phyloP scores from a whole-genome alignment of 1,140 invertebrate genomes.

The Zaprionus lachaisei region DNA sequence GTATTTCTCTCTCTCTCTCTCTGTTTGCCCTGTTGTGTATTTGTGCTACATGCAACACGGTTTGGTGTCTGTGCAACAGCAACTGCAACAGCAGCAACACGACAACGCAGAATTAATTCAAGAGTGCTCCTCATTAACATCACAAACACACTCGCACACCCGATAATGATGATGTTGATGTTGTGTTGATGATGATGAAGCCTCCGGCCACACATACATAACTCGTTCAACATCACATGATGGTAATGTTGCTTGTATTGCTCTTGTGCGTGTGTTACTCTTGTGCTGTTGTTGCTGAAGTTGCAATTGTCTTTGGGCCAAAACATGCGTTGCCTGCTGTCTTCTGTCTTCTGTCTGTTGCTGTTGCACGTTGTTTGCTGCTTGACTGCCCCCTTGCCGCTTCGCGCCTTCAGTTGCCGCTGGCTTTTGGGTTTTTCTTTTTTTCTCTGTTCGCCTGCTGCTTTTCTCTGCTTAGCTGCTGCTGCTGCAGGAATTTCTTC shows the following conservation, averaged over 20 bases:
- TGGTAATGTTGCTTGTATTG: constrained; percentile 7
- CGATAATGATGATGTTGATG: constrained; percentile 26
- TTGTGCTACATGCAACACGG: constrained; percentile 42
- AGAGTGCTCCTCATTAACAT: constrained; percentile 53
- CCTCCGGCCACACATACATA: constrained; percentile 39
- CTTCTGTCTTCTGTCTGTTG: constrained; percentile 15
- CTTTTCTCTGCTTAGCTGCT: constrained; percentile 20
- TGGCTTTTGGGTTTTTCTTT: constrained; percentile 19
- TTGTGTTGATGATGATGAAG: constrained; percentile 26
- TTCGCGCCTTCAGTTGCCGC: constrained; percentile 6
- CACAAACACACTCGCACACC: constrained; percentile 26
- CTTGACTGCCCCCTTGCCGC: constrained; percentile 10
- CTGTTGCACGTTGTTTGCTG: constrained; percentile 23
- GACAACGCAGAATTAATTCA: constrained; percentile 45
- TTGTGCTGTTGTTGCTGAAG: constrained; percentile 13
- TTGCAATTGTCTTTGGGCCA: constrained; percentile 42
- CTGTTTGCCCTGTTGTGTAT: neutral
- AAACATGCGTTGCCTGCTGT: constrained; percentile 52
- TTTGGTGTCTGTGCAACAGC: constrained; percentile 38
- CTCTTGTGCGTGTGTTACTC: constrained; percentile 5
- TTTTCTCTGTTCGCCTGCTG: neutral
- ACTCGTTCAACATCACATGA: constrained; percentile 43
- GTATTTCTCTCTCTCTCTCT: neutral
- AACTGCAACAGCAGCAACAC: constrained; percentile 35
- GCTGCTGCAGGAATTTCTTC: constrained; percentile 65